These are phyloP conservation scores for Bombus cullumanus DNA, from an alignment of 1,140 invertebrate genomes.

Conservation along the genomic window DNA sequence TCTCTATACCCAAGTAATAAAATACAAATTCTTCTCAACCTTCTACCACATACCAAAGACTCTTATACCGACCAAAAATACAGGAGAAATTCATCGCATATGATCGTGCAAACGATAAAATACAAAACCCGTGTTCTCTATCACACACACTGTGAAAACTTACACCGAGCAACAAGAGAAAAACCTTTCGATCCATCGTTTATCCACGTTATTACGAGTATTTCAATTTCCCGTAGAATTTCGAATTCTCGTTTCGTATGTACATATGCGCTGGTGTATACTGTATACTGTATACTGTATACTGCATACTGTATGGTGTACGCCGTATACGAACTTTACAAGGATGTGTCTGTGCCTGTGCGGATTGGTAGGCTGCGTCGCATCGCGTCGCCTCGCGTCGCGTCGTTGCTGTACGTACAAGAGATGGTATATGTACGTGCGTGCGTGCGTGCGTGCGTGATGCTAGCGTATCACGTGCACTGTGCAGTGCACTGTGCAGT, in stretches of 20 bases:
- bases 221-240: constrained; percentile 41
- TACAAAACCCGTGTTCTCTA: background rate
- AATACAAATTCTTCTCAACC: too few species aligned
- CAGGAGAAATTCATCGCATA: background rate
- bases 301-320: too few species aligned
- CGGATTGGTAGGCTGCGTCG: background rate
- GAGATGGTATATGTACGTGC: background rate
- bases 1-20: too few species aligned
- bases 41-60: too few species aligned
- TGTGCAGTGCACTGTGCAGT: background rate
- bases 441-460: too few species aligned
- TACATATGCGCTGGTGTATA: background rate
- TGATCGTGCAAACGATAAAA: background rate
- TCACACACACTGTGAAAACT: background rate
- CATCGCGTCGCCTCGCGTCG: too few species aligned
- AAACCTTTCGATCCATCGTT: constrained; percentile 8
- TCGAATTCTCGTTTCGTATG: constrained; percentile 13
- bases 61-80: too few species aligned
- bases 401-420: too few species aligned
- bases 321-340: constrained; percentile 3
- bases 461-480: background rate
- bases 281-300: too few species aligned
- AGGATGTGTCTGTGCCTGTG: background rate
- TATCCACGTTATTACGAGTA: constrained; percentile 20
- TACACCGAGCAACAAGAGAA: background rate